phyloP scores from a whole-genome alignment of 2,797 vertebrate species.

The Megaceryle alcyon region DNA sequence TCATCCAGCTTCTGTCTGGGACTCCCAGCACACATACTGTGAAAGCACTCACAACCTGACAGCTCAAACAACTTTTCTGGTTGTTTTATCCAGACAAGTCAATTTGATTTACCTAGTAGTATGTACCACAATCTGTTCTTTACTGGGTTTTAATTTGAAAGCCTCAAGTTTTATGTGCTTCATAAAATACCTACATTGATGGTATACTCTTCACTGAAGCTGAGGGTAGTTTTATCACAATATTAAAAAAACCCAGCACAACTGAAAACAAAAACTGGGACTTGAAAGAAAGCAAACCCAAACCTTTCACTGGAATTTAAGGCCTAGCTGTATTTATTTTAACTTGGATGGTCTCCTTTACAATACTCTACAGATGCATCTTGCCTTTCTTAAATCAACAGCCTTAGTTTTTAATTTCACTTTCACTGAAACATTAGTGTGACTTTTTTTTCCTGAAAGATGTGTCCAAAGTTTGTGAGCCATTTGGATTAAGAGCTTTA shows the following conservation, averaged over 20 bases:
- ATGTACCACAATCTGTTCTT: background rate
- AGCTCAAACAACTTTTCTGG: background rate
- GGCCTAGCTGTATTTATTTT: background rate
- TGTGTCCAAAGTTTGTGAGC: background rate
- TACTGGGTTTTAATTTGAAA: background rate
- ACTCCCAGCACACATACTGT: background rate
- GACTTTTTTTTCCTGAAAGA: background rate
- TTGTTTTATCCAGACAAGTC: background rate
- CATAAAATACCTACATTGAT: background rate
- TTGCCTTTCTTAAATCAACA: background rate
- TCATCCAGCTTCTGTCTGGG: background rate
- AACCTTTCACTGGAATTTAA: background rate
- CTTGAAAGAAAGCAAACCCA: background rate
- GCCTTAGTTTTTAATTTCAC: background rate
- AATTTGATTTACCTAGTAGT: background rate
- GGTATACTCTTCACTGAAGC: background rate
- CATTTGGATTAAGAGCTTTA: background rate
- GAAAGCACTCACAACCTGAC: background rate
- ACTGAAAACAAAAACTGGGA: background rate
- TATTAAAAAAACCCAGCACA: background rate
- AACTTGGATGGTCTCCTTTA: background rate
- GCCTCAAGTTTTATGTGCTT: background rate
- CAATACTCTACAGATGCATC: background rate
- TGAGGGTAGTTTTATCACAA: background rate
- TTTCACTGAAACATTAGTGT: background rate